Base-by-base conservation (phyloP, 2,888 invertebrate species). In the Hipparchia semele region DNA sequence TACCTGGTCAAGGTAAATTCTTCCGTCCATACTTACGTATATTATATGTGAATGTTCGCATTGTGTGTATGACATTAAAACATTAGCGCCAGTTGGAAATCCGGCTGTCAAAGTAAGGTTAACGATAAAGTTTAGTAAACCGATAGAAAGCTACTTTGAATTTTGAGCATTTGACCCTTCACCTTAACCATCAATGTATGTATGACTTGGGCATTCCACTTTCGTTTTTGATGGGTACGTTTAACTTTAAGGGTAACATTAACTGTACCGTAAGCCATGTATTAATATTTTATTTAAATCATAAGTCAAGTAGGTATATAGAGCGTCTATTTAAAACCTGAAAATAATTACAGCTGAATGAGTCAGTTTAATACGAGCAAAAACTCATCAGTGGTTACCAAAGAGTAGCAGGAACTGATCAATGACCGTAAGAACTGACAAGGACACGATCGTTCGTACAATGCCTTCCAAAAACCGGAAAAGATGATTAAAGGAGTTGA, bases 361-460 rank as follows among this genome's bases (percentile, higher is more conserved):
- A 91, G 85, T 91, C 91, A 91, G 82, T 81, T 77, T 77, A 76
- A 80, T 82, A 83, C 81, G 79, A 80, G 85, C 86, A 91, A 91
- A 90, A 90, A 91, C 82, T 80, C 79, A 80, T 64, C 70, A 23
- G 46, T 59, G 84, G 82, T 79, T 84, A 83, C 61, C 13, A 77
- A 79, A 83, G 79, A 80, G 75, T 79, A 80, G 79, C 85, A 87
- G 87, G 87, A 90, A 88, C 85, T 81, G 82, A 80, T 76, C 86
- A 86, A 84, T 86, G 86, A 90, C 86, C 85, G 83, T 86, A 88
- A 86, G 83, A 84, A 82, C 80, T 73, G 80, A 81, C 89, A 92
- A 93, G 92, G 91, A 90, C 90, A 87, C 79, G 86, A 86, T 79
- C 87, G 87, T 80, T 81, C 87, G 90, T 86, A 87, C 90, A 91